A percentile compares a stretch with the other conserved stretches of the same genome.
These are phyloP conservation scores for Spinus olivaceus DNA, from an alignment of 2,797 vertebrate genomes.

Conservation along the genomic window DNA sequence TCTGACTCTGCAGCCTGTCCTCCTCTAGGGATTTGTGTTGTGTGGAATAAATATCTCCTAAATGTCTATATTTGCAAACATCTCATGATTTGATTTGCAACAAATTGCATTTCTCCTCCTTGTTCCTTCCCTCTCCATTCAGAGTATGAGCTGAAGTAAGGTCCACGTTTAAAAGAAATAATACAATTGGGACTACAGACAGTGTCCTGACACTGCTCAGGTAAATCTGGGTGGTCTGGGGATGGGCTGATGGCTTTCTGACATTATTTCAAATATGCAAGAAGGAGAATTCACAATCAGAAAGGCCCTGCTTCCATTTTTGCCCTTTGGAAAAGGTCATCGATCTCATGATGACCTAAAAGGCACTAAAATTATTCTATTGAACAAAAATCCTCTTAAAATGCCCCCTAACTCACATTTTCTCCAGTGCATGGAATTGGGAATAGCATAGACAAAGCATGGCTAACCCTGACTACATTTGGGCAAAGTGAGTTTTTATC, in stretches of 20 bases:
- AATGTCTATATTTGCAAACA: neutral
- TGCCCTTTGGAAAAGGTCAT: neutral
- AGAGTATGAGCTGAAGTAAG: fast-evolving
- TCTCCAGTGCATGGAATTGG: neutral
- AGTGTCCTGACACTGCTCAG: neutral
- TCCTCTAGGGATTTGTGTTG: neutral
- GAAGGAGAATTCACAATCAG: neutral
- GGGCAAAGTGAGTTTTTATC: neutral
- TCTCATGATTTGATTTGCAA: neutral
- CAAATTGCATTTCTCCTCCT: neutral
- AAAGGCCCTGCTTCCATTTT: neutral
- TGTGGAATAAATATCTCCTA: neutral
- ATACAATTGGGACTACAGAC: fast-evolving
- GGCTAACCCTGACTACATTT: neutral
- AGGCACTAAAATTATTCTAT: neutral
- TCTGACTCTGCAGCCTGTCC: neutral
- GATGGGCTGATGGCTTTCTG: neutral
- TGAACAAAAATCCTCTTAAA: neutral
- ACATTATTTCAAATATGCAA: neutral
- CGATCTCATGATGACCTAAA: neutral
- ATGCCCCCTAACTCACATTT: neutral
- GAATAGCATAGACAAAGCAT: neutral
- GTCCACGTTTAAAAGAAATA: neutral
- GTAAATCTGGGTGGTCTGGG: neutral
- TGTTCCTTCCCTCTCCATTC: fast-evolving